Percentiles rank a stretch among this genome's conserved stretches.
Evolutionary conservation across 2,797 vertebrate species (phyloP).

Genomic region (Anguilla megastoma): DNA sequence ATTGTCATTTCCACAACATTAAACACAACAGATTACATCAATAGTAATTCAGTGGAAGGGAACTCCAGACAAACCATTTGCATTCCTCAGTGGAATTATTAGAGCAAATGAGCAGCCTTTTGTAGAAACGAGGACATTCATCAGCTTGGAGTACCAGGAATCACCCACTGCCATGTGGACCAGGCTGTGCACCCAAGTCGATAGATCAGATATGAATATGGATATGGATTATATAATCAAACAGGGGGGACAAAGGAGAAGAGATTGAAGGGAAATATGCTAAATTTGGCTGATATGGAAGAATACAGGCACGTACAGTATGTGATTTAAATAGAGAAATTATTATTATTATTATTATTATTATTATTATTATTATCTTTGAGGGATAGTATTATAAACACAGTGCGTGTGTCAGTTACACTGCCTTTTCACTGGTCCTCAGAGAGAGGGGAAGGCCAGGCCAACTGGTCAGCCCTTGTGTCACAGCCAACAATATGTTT

Average conservation of each 20-base stretch:
- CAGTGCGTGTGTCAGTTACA: neutral
- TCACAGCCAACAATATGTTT: neutral
- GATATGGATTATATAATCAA: neutral
- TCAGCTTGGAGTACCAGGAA: neutral
- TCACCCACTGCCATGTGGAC: neutral
- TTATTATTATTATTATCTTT: too few relatives aligned
- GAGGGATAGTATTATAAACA: neutral
- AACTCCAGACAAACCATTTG: conserved; percentile 1
- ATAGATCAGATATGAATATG: neutral
- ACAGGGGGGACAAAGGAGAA: neutral
- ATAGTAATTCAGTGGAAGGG: neutral
- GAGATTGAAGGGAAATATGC: neutral
- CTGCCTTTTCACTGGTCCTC: neutral
- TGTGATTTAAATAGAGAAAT: too few relatives aligned
- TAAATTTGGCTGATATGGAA: neutral
- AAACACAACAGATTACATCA: neutral
- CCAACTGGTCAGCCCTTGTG: neutral
- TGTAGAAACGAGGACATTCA: neutral
- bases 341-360: neutral
- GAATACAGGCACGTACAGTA: neutral
- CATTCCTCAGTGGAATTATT: conserved; percentile 3
- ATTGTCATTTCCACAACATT: conserved; percentile 10
- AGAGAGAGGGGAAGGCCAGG: neutral
- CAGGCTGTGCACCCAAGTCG: neutral
- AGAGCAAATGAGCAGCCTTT: neutral